A percentile compares a stretch with the other conserved stretches of the same genome.
These are phyloP conservation scores for Anas acuta DNA, from an alignment of 2,797 vertebrate genomes.

Conservation along the genomic window DNA sequence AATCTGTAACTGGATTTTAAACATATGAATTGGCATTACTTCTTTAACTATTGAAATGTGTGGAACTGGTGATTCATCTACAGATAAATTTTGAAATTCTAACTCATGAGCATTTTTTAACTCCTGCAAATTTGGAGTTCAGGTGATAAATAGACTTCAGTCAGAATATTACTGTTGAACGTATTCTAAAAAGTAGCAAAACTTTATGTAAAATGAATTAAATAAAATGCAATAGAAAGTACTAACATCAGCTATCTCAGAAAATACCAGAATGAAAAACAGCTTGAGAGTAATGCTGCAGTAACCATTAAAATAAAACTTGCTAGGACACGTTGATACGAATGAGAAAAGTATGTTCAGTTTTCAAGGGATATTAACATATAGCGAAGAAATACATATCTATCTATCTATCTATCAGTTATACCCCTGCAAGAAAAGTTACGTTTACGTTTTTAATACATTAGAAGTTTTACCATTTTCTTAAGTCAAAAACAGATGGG, in stretches of 20 bases:
- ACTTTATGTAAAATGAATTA: neutral
- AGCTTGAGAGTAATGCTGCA: slow-evolving; percentile 36
- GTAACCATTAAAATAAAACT: slow-evolving; percentile 46
- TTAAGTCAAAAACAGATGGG: slow-evolving; percentile 52
- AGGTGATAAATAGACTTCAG: neutral
- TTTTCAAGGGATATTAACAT: slow-evolving; percentile 67
- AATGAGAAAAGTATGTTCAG: slow-evolving; percentile 55
- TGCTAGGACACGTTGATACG: slow-evolving; percentile 43
- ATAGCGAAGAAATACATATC: slow-evolving; percentile 67
- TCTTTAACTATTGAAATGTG: slow-evolving; percentile 44
- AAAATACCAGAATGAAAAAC: slow-evolving; percentile 22
- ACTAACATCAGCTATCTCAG: slow-evolving; percentile 22
- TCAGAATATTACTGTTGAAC: slow-evolving; percentile 18
- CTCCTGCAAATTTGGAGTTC: slow-evolving; percentile 42
- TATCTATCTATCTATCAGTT: slow-evolving; percentile 56
- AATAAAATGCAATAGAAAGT: slow-evolving; percentile 46
- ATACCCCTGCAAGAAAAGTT: slow-evolving; percentile 71
- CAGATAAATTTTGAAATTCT: slow-evolving; percentile 49
- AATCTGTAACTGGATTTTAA: slow-evolving; percentile 76
- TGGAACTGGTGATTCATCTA: slow-evolving; percentile 61
- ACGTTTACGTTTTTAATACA: slow-evolving; percentile 77
- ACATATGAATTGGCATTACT: slow-evolving; percentile 62
- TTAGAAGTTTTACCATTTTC: slow-evolving; percentile 58
- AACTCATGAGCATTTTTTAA: slow-evolving; percentile 26
- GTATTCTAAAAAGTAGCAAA: slow-evolving; percentile 21